Evolutionary conservation across 2,797 vertebrate species (phyloP).

Genomic region (Syngnathus rostellatus): DNA sequence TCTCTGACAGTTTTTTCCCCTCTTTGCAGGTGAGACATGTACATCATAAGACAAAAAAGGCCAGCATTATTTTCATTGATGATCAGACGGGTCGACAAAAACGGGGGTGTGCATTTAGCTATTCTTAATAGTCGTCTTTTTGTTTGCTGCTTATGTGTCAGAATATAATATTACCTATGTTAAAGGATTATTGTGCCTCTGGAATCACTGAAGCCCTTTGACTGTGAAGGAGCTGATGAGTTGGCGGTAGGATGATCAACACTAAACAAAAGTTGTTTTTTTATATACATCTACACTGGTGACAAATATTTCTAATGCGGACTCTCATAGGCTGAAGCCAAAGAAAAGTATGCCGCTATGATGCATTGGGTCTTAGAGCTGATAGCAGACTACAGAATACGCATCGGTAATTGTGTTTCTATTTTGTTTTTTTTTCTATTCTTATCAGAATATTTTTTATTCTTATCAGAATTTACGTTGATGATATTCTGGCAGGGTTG

Average conservation of each 20-base stretch:
- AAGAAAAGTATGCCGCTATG: conserved; percentile 64
- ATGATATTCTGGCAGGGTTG: background rate
- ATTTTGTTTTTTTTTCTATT: background rate
- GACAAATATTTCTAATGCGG: background rate
- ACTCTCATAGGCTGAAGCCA: conserved; percentile 67
- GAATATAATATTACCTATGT: background rate
- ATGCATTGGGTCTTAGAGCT: conserved; percentile 78
- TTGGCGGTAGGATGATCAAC: conserved; percentile 71
- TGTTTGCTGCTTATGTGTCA: background rate
- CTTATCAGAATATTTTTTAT: background rate
- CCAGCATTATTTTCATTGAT: conserved; percentile 81
- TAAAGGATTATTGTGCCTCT: conserved; percentile 74
- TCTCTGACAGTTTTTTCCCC: background rate
- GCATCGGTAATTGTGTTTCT: conserved; percentile 65
- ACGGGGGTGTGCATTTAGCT: conserved; percentile 58
- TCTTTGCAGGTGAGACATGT: conserved; percentile 76
- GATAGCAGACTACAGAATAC: conserved; percentile 81
- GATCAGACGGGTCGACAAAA: conserved; percentile 49
- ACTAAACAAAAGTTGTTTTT: background rate
- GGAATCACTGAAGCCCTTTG: conserved; percentile 80
- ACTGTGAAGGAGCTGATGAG: conserved; percentile 75
- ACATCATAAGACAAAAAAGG: conserved; percentile 72
- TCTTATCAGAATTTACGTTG: background rate
- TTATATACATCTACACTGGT: background rate
- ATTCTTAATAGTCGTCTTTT: background rate